These are phyloP conservation scores for Parnassius glacialis DNA, from an alignment of 2,888 invertebrate genomes.

Conservation along the genomic window DNA sequence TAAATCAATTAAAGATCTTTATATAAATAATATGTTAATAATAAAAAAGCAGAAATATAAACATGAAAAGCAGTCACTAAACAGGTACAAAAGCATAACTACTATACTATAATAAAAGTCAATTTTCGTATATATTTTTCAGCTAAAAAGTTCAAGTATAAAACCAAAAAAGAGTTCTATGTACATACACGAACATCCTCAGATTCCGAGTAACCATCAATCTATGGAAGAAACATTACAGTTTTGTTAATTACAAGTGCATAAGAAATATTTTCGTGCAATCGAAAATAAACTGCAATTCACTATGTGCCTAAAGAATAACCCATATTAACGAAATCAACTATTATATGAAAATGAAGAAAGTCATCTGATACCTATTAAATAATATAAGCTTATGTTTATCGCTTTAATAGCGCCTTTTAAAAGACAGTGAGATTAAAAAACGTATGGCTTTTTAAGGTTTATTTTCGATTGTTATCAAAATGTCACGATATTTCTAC, in stretches of 20 bases:
- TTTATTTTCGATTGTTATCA: slow-evolving; percentile 1
- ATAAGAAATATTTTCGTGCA: not conserved
- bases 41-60: too few species aligned
- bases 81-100: too few species aligned
- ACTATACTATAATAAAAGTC: not conserved
- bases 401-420: too few species aligned
- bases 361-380: too few species aligned
- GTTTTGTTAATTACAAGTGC: slow-evolving; percentile 1
- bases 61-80: too few species aligned
- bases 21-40: too few species aligned
- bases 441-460: not conserved
- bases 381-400: too few species aligned
- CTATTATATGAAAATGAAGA: too few species aligned
- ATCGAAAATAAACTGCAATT: slow-evolving; percentile 5
- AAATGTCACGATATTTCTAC: not conserved
- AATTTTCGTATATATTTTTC: not conserved
- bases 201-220: not conserved
- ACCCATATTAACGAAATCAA: too few species aligned
- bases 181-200: not conserved
- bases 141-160: not conserved
- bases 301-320: too few species aligned
- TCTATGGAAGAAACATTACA: not conserved
- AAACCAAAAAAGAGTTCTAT: not conserved
- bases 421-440: too few species aligned
- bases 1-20: too few species aligned